phyloP scores from a whole-genome alignment of 2,113 vertebrate species.

The Cyprinodon brontotheroides region DNA sequence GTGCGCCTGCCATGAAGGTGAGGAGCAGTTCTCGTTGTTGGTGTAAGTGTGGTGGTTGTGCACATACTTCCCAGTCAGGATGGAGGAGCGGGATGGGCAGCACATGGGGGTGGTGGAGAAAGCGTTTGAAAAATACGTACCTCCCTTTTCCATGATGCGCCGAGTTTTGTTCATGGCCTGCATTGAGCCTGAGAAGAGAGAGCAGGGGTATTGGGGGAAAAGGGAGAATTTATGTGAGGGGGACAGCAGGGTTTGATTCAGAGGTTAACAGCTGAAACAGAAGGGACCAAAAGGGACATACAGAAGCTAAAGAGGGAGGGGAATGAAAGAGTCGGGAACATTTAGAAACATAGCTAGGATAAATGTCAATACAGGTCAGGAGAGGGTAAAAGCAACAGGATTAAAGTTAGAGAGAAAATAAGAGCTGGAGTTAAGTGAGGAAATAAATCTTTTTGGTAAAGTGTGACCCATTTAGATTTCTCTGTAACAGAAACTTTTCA shows the following conservation, averaged over 20 bases:
- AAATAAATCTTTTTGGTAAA: constrained; percentile 56
- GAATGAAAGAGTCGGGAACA: constrained; percentile 4
- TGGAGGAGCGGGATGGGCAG: constrained; percentile 95
- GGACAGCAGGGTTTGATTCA: constrained; percentile 32
- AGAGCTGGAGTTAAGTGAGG: constrained; percentile 27
- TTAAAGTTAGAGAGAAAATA: constrained; percentile 12
- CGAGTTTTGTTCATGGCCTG: constrained; percentile 98
- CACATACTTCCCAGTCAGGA: constrained; percentile 95
- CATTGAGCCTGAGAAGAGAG: constrained; percentile 88
- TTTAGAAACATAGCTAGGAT: constrained; percentile 15
- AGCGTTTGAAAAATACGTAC: constrained; percentile 93
- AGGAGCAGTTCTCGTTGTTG: constrained; percentile 99
- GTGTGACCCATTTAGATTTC: constrained; percentile 59
- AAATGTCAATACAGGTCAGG: constrained; percentile 39
- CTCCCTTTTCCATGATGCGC: constrained; percentile 92
- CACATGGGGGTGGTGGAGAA: constrained; percentile 98
- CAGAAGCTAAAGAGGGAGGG: constrained; percentile 18
- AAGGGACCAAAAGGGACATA: constrained; percentile 21
- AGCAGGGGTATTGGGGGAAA: background rate
- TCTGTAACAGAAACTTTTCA: constrained; percentile 69
- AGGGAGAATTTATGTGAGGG: background rate
- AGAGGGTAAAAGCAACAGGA: constrained; percentile 6
- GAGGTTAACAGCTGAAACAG: constrained; percentile 24
- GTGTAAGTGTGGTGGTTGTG: constrained; percentile 99
- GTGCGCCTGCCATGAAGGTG: constrained; percentile 94